Evolutionary conservation across 2,113 vertebrate genomes (phyloP).

Genomic region (Amphiprion ocellaris): DNA sequence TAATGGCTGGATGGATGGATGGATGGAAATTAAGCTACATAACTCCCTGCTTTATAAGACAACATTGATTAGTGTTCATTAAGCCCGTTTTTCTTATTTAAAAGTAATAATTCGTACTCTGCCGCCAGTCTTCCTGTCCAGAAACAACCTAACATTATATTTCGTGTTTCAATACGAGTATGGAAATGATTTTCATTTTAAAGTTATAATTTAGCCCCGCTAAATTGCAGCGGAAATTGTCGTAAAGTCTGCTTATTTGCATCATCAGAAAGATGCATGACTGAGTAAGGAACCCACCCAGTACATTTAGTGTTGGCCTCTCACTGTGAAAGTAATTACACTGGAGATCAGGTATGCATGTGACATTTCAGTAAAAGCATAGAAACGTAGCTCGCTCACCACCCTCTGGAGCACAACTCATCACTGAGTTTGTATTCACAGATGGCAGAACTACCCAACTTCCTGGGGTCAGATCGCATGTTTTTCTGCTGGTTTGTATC

Average conservation of each 20-base stretch:
- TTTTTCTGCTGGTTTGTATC: slow-evolving; percentile 27
- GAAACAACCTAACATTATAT: slow-evolving; percentile 52
- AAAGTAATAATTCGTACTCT: slow-evolving; percentile 46
- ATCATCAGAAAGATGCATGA: slow-evolving; percentile 67
- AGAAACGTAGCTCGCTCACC: slow-evolving; percentile 43
- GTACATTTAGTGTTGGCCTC: slow-evolving; percentile 72
- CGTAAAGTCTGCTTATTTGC: slow-evolving; percentile 55
- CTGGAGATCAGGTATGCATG: slow-evolving; percentile 70
- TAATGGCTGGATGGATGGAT: too few species aligned
- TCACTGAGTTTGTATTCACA: slow-evolving; percentile 42
- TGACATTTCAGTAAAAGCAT: slow-evolving; percentile 87
- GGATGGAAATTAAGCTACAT: too few species aligned
- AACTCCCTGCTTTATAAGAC: too few species aligned
- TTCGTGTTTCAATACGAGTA: slow-evolving; percentile 47
- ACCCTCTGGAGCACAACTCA: slow-evolving; percentile 33
- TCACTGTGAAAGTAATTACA: slow-evolving; percentile 79
- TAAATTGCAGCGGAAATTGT: slow-evolving; percentile 38
- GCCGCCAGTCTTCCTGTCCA: slow-evolving; percentile 43
- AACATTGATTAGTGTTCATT: too few species aligned
- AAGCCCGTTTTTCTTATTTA: background rate
- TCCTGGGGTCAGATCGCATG: slow-evolving; percentile 37
- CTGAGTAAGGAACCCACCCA: slow-evolving; percentile 51
- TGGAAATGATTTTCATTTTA: slow-evolving; percentile 51
- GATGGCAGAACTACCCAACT: slow-evolving; percentile 26
- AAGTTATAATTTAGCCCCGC: slow-evolving; percentile 64